phyloP scores from a whole-genome alignment of 2,888 invertebrate genomes.

The Merodon equestris region DNA sequence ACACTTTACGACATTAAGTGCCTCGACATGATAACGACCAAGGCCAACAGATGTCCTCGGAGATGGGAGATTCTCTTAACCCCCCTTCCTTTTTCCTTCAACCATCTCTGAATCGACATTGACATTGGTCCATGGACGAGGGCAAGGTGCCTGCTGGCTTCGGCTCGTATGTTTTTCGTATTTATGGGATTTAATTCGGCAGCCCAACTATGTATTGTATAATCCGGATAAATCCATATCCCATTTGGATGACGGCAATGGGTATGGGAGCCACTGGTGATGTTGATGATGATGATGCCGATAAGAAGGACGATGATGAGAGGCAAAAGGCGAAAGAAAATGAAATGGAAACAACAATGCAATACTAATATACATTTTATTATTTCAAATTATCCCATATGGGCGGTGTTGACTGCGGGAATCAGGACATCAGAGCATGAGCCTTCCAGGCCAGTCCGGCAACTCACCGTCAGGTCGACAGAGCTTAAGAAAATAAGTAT shows the following conservation, averaged over 20 bases:
- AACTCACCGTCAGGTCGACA: neutral
- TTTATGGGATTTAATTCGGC: slow-evolving; percentile 47
- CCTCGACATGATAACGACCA: slow-evolving; percentile 50
- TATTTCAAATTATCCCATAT: slow-evolving; percentile 62
- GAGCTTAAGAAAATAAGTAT: slow-evolving; percentile 16
- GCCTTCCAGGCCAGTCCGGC: neutral
- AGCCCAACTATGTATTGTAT: slow-evolving; percentile 11
- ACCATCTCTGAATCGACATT: slow-evolving; percentile 13
- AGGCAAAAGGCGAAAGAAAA: slow-evolving; percentile 19
- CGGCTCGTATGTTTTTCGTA: neutral
- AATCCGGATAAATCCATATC: slow-evolving; percentile 46
- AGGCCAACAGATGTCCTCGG: slow-evolving; percentile 52
- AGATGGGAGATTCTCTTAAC: slow-evolving; percentile 12
- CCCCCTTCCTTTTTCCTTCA: slow-evolving; percentile 16
- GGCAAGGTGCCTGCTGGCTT: too few species aligned
- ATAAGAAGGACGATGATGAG: slow-evolving; percentile 14
- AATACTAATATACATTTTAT: slow-evolving; percentile 64
- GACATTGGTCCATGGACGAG: slow-evolving; percentile 24
- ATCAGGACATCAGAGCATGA: neutral
- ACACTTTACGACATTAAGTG: slow-evolving; percentile 60
- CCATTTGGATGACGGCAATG: slow-evolving; percentile 13
- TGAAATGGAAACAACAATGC: slow-evolving; percentile 22
- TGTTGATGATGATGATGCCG: slow-evolving; percentile 14
- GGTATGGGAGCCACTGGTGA: slow-evolving; percentile 5
- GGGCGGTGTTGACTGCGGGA: slow-evolving; percentile 22